Evolutionary conservation across 2,888 invertebrate species (phyloP), one percentile per base, ranked within the genome.

Genomic region (Craniophora ligustri): DNA sequence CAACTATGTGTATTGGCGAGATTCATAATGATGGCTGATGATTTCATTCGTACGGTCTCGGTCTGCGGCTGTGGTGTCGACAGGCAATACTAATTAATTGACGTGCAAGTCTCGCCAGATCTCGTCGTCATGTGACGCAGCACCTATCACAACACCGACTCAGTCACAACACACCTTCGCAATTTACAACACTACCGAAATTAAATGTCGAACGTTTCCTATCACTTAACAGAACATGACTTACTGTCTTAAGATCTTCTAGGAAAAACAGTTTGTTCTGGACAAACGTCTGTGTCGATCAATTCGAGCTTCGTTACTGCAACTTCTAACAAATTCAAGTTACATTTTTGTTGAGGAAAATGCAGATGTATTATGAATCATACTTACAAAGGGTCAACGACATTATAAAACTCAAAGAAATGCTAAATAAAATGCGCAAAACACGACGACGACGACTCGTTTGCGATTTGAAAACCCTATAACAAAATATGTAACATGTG

Each of bases 101-200:
- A 76, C 76, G 72, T 73, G 73, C 70, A 69, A 65, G 79, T 76
- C 78, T 78, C 70, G 76, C 73, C 69, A 73, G 78, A 69, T 62
- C 60, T 62, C 72, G 72, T 68, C 78, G 73, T 55, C 58, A 59
- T 56, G 67, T 79, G 81, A 79, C 79, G 77, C 70, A 64, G 69
- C 84, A 86, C 83, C 84, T 87, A 87, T 84, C 78, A 78, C 72
- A 78, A 78, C 73, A 77, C 65, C 65, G 67, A 44, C 63, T 56
- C 54, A 44, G 51, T 40, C 62, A 72, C 61, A 70, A 64, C 54
- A 66, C 59, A 63, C 58, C 67, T 50, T 67, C 58, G 44, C 48
- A 41, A 38, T 60, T 47, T 61, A 59, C 48, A 44, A 61, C 42
- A 56, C 44, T 18, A 58, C 28, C 51, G 35, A 47, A 28, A 60